Evolutionary conservation across 2,888 invertebrate species (phyloP), one percentile per base, ranked within the genome.

Genomic region (Oeneis ivallda): DNA sequence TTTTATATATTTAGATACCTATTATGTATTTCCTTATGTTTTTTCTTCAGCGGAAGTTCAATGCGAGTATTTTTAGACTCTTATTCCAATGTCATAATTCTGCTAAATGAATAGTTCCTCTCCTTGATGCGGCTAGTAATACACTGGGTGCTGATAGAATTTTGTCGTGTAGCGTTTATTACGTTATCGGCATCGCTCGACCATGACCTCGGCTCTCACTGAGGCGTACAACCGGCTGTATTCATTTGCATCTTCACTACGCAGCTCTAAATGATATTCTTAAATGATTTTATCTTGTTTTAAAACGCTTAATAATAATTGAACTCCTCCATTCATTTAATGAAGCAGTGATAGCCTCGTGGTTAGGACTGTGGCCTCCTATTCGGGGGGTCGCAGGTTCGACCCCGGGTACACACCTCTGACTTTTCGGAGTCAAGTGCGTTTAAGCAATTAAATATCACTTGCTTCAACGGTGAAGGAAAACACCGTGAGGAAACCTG

Each of bases 221-320:
- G 61, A 66, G 60, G 61, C 64, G 61, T 66, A 64, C 52, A 57
- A 53, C 68, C 68, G 65, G 57, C 66, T 39, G 54, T 45, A 60
- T 54, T 66, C 37, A 63, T 65, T 60, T 66, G 63, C 66, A 64
- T 65, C 50, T 60, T 54, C 39, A 60, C 37, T 49, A 50, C 34
- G 49, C 37, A 13, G 17, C 39, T 47, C 8, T 45, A 50, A 60
- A 49, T 9, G 49, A 49, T 49, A 8, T 49, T 19, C 45, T 58
- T 45, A 45, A 9, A 41, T 10, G 19, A 41, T 56, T 56, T 56
- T 39, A 5, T 41, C 41, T 19, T 11, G 2, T 39, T 39, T 17
- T 37, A 19, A 11, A 11, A 13, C 17, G 54, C 11, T 54, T 52
- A 8, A n/a, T n/a, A n/a, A n/a, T n/a, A n/a, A 54, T 54, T 54